These are phyloP conservation scores for Sphaerophoria rueppellii DNA, from an alignment of 2,888 invertebrate genomes.

Conservation along the genomic window DNA sequence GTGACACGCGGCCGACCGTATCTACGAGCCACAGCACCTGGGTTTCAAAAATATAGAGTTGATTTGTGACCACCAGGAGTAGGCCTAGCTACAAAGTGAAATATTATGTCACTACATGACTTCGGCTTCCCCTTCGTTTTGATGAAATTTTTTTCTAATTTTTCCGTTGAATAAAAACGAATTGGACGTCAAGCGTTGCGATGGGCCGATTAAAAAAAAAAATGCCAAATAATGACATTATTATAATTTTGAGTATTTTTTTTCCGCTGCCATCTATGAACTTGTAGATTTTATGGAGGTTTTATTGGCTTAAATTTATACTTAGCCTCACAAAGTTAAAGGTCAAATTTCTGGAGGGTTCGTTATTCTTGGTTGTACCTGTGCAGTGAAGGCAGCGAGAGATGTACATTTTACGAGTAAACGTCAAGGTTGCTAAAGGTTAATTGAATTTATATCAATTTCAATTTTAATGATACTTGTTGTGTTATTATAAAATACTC, in stretches of 20 bases:
- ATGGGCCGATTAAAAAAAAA: background rate
- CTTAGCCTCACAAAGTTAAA: background rate
- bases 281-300: background rate
- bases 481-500: constrained; percentile 3
- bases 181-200: constrained; percentile 1
- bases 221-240: background rate
- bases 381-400: no score
- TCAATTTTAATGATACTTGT: constrained; percentile 16
- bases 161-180: constrained; percentile 29
- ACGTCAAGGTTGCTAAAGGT: constrained; percentile 19
- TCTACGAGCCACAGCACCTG: constrained; percentile 8
- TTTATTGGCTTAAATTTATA: background rate
- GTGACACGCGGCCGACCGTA: background rate
- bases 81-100: constrained; percentile 46
- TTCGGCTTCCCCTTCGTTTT: constrained; percentile 20
- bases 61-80: constrained; percentile 1
- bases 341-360: background rate
- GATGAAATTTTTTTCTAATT: constrained; percentile 58
- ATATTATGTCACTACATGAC: constrained; percentile 64
- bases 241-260: constrained; percentile 2
- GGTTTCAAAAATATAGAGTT: background rate
- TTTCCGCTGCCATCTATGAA: background rate
- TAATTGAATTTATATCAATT: constrained; percentile 39
- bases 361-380: no score
- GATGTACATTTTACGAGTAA: background rate